phyloP scores from a whole-genome alignment of 2,888 invertebrate species.

The Melanargia galathea region DNA sequence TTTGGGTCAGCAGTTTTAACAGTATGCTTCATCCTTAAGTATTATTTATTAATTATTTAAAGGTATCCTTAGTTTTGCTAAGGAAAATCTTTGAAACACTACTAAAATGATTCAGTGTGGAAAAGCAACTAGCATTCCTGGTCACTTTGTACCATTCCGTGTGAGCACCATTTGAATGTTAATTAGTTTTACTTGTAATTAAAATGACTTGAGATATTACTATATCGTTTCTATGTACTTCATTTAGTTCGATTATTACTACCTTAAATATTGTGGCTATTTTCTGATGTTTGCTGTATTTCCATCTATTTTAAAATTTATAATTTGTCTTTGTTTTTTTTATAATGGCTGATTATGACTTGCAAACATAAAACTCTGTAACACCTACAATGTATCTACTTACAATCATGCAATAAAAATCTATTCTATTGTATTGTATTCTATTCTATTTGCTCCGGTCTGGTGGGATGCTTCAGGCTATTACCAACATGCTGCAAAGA shows the following conservation, averaged over 20 bases:
- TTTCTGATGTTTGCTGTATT: too few species aligned
- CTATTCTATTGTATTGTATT: too few species aligned
- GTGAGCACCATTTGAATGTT: constrained; percentile 4
- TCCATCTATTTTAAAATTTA: too few species aligned
- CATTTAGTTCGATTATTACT: neutral
- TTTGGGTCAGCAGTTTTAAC: neutral
- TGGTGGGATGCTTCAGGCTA: too few species aligned
- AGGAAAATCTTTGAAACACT: neutral
- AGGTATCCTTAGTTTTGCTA: neutral
- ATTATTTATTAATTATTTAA: neutral
- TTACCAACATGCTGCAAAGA: too few species aligned
- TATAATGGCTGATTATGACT: too few species aligned
- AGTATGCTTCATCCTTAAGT: neutral
- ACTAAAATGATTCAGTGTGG: constrained; percentile 8
- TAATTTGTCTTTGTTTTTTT: too few species aligned
- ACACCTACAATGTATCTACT: too few species aligned
- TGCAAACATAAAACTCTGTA: too few species aligned
- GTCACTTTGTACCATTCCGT: constrained; percentile 5
- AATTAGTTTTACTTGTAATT: constrained; percentile 12
- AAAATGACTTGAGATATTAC: neutral
- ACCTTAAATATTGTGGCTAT: neutral
- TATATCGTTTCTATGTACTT: neutral
- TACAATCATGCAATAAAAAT: too few species aligned
- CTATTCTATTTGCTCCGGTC: too few species aligned
- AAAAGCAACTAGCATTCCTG: constrained; percentile 5